These are phyloP conservation scores for Cyaniris semiargus DNA, from an alignment of 2,888 invertebrate genomes.

Conservation along the genomic window DNA sequence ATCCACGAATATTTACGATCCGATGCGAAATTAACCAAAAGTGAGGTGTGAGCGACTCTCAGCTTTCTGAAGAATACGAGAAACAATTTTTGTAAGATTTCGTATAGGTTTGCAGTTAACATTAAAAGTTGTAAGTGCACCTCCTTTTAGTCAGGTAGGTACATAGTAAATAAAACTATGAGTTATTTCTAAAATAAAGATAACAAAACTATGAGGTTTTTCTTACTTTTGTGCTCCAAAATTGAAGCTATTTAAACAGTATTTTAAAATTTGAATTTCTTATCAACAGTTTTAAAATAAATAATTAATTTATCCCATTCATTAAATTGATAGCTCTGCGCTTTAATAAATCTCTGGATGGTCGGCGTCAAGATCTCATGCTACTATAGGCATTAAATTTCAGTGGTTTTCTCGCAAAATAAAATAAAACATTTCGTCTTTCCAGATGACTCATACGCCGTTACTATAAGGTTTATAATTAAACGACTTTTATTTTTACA, in stretches of 20 bases:
- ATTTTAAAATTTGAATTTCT: background rate
- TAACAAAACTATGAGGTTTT: background rate
- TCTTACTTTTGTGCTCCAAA: background rate
- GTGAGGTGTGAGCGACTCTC: background rate
- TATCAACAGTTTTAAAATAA: background rate
- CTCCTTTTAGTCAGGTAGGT: background rate
- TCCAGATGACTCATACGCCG: slow-evolving; percentile 30
- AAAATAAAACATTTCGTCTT: slow-evolving; percentile 34
- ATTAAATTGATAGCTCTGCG: background rate
- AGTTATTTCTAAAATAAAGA: no score
- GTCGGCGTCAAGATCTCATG: slow-evolving; percentile 39
- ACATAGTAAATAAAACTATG: background rate
- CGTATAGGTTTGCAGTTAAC: background rate
- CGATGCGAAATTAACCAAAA: slow-evolving; percentile 10
- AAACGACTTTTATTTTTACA: slow-evolving; percentile 12
- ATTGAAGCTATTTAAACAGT: background rate
- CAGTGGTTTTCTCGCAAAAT: slow-evolving; percentile 55
- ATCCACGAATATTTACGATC: slow-evolving; percentile 34
- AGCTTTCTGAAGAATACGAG: background rate
- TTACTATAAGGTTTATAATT: slow-evolving; percentile 40
- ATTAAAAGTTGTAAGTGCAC: background rate
- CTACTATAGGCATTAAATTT: slow-evolving; percentile 54
- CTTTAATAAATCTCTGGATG: slow-evolving; percentile 18
- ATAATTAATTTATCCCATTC: background rate
- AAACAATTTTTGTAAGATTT: background rate